Evolutionary conservation across 2,113 vertebrate species (phyloP), one percentile per base, ranked within the genome.

Genomic region (Cavia porcellus): DNA sequence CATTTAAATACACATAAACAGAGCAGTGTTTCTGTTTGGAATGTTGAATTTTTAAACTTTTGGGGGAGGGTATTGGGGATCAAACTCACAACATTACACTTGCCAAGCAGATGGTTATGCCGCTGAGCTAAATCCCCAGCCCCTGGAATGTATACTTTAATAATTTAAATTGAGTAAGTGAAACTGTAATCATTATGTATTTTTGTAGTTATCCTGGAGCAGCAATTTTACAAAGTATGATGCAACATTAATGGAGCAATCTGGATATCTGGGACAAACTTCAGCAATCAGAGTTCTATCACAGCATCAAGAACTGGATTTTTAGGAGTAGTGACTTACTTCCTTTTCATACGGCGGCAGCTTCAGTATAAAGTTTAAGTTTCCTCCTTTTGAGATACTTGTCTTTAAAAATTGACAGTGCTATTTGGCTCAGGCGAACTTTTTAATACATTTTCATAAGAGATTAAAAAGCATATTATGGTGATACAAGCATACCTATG

Each of bases 181-280:
- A 30, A n/a, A 2, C 0, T 89, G 64, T 55, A 52, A n/a, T 72
- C 14, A 0, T 42, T 5, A 22, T 8, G 19, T 4, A 0, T 55
- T n/a, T 87, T 86, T 61, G 24, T 9, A 59, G 61, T 70, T 90
- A 10, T 32, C 7, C 14, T n/a, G 2, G 0, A 81, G 8, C 7
- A 42, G 25, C 38, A 5, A 57, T 74, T 83, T 59, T 81, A 57
- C 25, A 22, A 3, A 80, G 19, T 11, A 20, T 75, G 22, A 50
- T 42, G 5, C 13, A 1, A 5, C 55, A 70, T 55, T 82, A 75
- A 47, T 11, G 15, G 79, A 55, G 50, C 42, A 20, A 24, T 55
- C 17, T 89, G 47, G 35, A 10, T 19, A 35, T 55, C 57, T 57
- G 20, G 7, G 24, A 68, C 22, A 80, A 19, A 17, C 32, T 45